Percentiles rank a stretch among this genome's conserved stretches.
phyloP scores from a whole-genome alignment of 1,140 invertebrate genomes.

The Drosophila repleta region DNA sequence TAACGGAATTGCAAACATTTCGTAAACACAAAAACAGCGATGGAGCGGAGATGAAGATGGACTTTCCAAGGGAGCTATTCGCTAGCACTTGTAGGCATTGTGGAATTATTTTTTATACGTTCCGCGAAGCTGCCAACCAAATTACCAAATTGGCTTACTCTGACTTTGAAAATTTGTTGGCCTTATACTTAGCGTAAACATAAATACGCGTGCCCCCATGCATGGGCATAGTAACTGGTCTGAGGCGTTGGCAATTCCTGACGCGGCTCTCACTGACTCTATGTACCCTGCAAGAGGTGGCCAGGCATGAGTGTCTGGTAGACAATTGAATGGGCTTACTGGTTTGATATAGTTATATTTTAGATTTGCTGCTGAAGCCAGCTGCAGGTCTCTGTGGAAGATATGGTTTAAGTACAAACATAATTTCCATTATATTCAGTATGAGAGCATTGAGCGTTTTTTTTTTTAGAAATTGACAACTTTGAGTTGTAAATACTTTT shows the following conservation, averaged over 20 bases:
- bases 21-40: background rate
- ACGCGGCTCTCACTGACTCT: constrained; percentile 20
- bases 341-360: too few relatives aligned
- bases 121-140: constrained; percentile 3
- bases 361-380: too few relatives aligned
- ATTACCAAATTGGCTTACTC: constrained; percentile 38
- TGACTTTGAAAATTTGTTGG: constrained; percentile 26
- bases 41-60: background rate
- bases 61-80: constrained; percentile 12
- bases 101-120: background rate
- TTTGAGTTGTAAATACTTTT: too few relatives aligned
- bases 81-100: background rate
- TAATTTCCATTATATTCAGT: too few relatives aligned
- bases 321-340: too few relatives aligned
- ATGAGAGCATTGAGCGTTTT: too few relatives aligned
- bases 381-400: too few relatives aligned
- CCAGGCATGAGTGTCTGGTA: too few relatives aligned
- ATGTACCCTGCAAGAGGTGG: constrained; percentile 8
- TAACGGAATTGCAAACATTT: constrained; percentile 10
- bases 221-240: constrained; percentile 3
- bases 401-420: too few relatives aligned
- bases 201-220: background rate
- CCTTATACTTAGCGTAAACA: constrained; percentile 5
- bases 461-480: too few relatives aligned
- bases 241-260: constrained; percentile 31